These are phyloP conservation scores for Rhynchomys soricoides DNA, from an alignment of 2,113 vertebrate genomes.

Conservation along the genomic window DNA sequence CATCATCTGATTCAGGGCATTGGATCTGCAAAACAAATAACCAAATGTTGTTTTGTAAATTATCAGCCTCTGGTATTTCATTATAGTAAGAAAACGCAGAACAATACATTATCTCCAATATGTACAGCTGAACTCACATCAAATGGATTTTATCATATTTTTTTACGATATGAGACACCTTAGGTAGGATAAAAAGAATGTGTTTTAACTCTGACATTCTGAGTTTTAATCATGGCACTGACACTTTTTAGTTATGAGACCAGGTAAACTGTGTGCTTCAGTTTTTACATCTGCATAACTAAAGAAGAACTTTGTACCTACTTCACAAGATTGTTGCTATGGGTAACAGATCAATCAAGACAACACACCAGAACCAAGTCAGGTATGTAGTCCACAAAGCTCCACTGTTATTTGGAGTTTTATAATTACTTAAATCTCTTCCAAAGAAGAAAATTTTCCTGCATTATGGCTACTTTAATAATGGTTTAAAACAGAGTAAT, in stretches of 20 bases:
- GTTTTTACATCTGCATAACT: neutral
- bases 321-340: neutral
- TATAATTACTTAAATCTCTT: neutral
- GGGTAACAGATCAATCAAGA: neutral
- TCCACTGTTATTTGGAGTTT: neutral
- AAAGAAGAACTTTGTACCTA: neutral
- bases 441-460: neutral
- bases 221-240: neutral
- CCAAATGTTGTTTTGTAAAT: neutral
- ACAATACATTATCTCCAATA: neutral
- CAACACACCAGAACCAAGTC: neutral
- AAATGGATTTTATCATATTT: neutral
- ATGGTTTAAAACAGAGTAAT: neutral
- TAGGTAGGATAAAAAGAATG: neutral
- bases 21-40: neutral
- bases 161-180: neutral
- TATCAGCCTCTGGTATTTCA: neutral
- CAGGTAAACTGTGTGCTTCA: neutral
- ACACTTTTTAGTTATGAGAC: neutral
- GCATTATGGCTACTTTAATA: neutral
- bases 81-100: neutral
- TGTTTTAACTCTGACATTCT: neutral
- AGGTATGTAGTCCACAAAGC: neutral
- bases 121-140: neutral
- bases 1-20: neutral